Conservation (phyloP, 1,140 invertebrate species). For the Eriocheir sinensis region DNA sequence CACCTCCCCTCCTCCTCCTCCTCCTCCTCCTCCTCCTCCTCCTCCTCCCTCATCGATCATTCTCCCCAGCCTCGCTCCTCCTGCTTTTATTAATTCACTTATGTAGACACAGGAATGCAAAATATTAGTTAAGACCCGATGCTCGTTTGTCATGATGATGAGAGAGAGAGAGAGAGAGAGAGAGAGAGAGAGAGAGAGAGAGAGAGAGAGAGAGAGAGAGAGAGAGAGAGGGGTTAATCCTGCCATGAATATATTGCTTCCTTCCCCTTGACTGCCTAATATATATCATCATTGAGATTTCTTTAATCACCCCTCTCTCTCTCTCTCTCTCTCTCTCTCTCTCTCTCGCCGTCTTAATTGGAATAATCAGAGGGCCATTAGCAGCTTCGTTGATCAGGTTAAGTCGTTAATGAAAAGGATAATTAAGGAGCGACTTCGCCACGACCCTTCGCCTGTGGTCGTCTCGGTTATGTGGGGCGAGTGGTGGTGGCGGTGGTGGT, state of each 20-base stretch:
- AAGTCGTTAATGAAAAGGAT: constrained; percentile 39
- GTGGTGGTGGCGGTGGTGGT: not conserved
- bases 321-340: constrained; percentile 36
- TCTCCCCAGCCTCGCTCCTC: no score
- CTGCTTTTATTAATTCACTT: no score
- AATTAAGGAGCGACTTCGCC: not conserved
- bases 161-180: not conserved
- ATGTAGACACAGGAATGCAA: no score
- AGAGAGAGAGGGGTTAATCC: not conserved
- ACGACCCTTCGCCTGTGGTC: not conserved
- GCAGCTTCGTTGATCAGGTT: constrained; percentile 27
- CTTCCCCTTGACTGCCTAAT: no score
- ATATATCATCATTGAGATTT: no score
- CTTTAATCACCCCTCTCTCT: no score
- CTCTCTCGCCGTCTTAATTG: constrained; percentile 35
- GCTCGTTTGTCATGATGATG: no score
- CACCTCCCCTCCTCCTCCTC: not conserved
- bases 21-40: no score
- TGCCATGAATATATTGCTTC: not conserved
- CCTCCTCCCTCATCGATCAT: no score
- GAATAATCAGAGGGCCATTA: constrained; percentile 44
- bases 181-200: constrained; percentile 27
- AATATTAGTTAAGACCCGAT: not conserved
- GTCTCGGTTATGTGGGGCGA: not conserved
- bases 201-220: not conserved